Conservation (phyloP, 2,797 vertebrate species). For the Squalus acanthias region DNA sequence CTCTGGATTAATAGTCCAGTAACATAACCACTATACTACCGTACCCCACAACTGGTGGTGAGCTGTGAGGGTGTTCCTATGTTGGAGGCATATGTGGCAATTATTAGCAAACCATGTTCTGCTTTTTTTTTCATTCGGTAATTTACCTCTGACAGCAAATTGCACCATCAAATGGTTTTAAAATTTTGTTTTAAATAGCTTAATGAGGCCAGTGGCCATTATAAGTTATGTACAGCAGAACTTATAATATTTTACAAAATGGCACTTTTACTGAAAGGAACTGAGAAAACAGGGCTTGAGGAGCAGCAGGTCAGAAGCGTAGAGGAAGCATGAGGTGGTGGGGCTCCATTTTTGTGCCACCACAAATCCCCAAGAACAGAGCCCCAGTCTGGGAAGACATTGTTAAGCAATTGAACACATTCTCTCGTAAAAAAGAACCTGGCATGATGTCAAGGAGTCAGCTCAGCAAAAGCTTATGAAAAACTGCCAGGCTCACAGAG, state of each 20-base stretch:
- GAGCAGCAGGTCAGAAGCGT: neutral
- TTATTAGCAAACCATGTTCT: neutral
- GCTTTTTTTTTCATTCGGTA: neutral
- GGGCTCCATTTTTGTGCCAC: neutral
- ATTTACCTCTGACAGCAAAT: neutral
- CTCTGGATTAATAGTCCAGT: too few species aligned
- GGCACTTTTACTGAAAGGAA: neutral
- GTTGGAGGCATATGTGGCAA: neutral
- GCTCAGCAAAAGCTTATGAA: neutral
- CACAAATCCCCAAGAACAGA: neutral
- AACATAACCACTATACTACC: too few species aligned
- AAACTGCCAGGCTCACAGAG: neutral
- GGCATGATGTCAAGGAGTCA: neutral
- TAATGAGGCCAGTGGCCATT: neutral
- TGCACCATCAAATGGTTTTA: neutral
- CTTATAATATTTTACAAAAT: neutral
- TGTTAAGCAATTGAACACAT: neutral
- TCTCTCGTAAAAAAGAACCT: slow-evolving; percentile 11
- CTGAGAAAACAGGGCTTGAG: neutral
- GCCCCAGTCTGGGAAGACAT: neutral
- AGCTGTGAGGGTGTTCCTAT: neutral
- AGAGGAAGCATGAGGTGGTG: neutral
- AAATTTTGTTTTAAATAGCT: neutral
- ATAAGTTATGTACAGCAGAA: neutral
- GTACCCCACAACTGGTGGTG: neutral